These are phyloP conservation scores for Cephus nigrinus DNA, from an alignment of 2,888 invertebrate species.

Conservation along the genomic window DNA sequence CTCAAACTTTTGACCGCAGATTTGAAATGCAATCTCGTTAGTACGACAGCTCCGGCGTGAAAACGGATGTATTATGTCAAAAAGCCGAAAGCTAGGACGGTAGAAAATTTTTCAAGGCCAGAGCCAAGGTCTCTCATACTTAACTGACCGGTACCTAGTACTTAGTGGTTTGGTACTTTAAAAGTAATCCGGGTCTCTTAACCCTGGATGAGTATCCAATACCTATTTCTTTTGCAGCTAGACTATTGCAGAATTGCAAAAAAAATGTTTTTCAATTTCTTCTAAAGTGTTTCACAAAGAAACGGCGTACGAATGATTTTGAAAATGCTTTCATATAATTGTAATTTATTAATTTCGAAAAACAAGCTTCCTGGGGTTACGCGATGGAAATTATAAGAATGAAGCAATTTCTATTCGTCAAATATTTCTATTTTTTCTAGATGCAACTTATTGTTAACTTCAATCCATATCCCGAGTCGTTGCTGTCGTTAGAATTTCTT, in stretches of 20 bases:
- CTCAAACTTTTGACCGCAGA: not conserved
- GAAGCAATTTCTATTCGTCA: not conserved
- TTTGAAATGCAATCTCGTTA: slow-evolving; percentile 30
- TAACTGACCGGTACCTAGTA: not conserved
- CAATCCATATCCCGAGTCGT: slow-evolving; percentile 14
- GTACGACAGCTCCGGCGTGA: slow-evolving; percentile 28
- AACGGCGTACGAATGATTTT: not conserved
- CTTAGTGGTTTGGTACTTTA: not conserved
- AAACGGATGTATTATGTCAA: slow-evolving; percentile 28
- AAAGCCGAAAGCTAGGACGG: slow-evolving; percentile 24
- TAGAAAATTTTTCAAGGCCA: not conserved
- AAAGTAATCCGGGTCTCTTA: not conserved
- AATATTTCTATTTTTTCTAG: not conserved
- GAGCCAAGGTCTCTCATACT: not conserved
- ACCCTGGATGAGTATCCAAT: not conserved
- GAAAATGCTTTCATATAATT: not conserved
- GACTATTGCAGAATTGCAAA: not conserved
- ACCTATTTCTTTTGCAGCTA: not conserved
- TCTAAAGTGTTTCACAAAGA: not conserved
- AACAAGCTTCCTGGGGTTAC: not conserved
- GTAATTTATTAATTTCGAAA: not conserved
- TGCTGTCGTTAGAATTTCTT: slow-evolving; percentile 41
- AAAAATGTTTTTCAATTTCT: not conserved
- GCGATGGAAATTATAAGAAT: not conserved
- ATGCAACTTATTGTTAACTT: slow-evolving; percentile 7